These are phyloP conservation scores for Dipus sagitta DNA, from an alignment of 2,797 vertebrate genomes.

Conservation along the genomic window DNA sequence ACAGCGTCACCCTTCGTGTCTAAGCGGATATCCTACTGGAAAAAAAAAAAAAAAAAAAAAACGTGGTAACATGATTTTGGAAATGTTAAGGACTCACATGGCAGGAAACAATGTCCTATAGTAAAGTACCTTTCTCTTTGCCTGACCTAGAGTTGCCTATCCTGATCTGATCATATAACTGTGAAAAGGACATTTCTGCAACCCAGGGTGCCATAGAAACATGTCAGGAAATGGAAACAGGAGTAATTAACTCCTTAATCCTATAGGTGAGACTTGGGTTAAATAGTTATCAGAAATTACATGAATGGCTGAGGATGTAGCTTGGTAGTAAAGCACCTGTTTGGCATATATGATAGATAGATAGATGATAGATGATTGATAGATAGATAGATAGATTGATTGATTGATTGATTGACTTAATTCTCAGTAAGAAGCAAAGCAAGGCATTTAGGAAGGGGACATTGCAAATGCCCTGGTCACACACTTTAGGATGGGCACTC, in stretches of 20 bases:
- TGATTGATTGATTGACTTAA: too few species aligned
- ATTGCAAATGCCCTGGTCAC: too few species aligned
- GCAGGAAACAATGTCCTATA: background rate
- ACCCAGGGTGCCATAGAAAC: background rate
- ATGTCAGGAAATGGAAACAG: background rate
- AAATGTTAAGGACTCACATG: background rate
- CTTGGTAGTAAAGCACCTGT: background rate
- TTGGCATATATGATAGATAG: background rate
- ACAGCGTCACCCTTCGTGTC: background rate
- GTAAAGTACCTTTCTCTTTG: background rate
- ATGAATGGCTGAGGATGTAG: too few species aligned
- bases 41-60: background rate
- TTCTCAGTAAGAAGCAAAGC: too few species aligned
- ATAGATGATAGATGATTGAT: too few species aligned
- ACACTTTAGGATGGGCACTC: too few species aligned
- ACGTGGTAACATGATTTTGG: background rate
- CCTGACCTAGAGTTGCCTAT: background rate
- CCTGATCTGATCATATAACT: background rate
- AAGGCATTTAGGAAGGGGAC: too few species aligned
- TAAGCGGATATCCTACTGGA: background rate
- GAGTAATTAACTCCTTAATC: background rate
- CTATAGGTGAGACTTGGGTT: background rate
- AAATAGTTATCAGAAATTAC: background rate
- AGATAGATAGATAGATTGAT: too few species aligned
- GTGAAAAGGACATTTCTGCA: background rate